phyloP scores from a whole-genome alignment of 2,797 vertebrate genomes.

The Parambassis ranga region DNA sequence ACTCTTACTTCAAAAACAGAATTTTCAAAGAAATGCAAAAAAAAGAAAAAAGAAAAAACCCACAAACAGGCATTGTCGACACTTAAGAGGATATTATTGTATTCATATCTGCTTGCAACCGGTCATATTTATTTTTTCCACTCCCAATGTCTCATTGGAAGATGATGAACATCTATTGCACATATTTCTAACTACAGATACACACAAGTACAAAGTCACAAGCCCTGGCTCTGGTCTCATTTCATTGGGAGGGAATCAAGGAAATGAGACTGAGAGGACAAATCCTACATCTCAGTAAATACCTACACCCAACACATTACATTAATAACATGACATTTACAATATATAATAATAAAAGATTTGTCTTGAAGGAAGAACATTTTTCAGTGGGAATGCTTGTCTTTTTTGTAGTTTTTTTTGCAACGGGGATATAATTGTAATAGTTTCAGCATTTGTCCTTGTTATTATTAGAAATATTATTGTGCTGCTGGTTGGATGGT shows the following conservation, averaged over 20 bases:
- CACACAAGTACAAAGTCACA: slow-evolving; percentile 82
- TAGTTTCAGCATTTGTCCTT: slow-evolving; percentile 80
- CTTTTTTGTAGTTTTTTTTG: slow-evolving; percentile 78
- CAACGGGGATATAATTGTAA: slow-evolving; percentile 78
- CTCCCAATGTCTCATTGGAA: slow-evolving; percentile 81
- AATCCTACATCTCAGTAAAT: slow-evolving; percentile 77
- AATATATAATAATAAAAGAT: slow-evolving; percentile 87
- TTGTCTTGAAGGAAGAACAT: slow-evolving; percentile 87
- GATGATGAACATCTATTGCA: slow-evolving; percentile 83
- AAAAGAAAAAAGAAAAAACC: slow-evolving; percentile 46
- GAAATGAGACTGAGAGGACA: slow-evolving; percentile 79
- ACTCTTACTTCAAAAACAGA: slow-evolving; percentile 82
- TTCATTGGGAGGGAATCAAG: slow-evolving; percentile 85
- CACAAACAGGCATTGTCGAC: slow-evolving; percentile 85
- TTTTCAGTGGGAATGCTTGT: slow-evolving; percentile 81
- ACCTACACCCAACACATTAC: slow-evolving; percentile 88
- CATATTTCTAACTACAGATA: slow-evolving; percentile 83
- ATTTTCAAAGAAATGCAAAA: slow-evolving; percentile 75
- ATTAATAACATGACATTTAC: slow-evolving; percentile 88
- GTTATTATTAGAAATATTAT: slow-evolving; percentile 87
- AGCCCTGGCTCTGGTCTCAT: slow-evolving; percentile 80
- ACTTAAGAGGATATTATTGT: slow-evolving; percentile 82
- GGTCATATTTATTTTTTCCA: slow-evolving; percentile 72
- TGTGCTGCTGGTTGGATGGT: slow-evolving; percentile 94
- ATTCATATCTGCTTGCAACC: slow-evolving; percentile 79